Evolutionary conservation across 2,797 vertebrate genomes (phyloP).

Genomic region (Falco rusticolus): DNA sequence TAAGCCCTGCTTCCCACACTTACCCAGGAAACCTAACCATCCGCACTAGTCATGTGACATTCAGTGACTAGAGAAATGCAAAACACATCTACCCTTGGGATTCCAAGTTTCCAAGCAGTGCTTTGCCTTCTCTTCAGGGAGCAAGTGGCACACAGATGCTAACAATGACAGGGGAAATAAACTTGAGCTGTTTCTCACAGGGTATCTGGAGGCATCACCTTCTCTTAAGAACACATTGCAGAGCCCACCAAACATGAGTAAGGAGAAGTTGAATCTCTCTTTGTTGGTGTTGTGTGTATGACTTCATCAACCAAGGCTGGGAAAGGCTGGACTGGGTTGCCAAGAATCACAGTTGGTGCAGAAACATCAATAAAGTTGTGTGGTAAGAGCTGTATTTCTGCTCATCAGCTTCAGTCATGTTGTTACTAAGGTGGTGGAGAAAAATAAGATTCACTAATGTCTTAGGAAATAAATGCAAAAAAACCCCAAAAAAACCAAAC

Average conservation of each 20-base stretch:
- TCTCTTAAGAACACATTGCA: not conserved
- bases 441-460: not conserved
- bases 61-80: not conserved
- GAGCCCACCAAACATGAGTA: not conserved
- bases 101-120: not conserved
- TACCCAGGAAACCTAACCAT: not conserved
- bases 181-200: not conserved
- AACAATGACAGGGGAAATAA: not conserved
- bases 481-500: not conserved
- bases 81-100: not conserved
- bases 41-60: not conserved
- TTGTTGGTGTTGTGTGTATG: not conserved
- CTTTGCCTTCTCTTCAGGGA: not conserved
- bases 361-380: slow-evolving; percentile 32
- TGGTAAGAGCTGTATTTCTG: not conserved
- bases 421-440: not conserved
- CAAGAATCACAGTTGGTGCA: slow-evolving; percentile 51
- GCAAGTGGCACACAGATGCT: not conserved
- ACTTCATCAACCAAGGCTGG: not conserved
- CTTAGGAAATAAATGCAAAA: not conserved
- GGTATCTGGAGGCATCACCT: not conserved
- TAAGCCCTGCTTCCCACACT: not conserved
- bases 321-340: slow-evolving; percentile 1
- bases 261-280: slow-evolving; percentile 8
- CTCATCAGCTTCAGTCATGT: not conserved